Evolutionary conservation across 2,888 invertebrate genomes (phyloP).

Genomic region (Hyppa rectilinea): DNA sequence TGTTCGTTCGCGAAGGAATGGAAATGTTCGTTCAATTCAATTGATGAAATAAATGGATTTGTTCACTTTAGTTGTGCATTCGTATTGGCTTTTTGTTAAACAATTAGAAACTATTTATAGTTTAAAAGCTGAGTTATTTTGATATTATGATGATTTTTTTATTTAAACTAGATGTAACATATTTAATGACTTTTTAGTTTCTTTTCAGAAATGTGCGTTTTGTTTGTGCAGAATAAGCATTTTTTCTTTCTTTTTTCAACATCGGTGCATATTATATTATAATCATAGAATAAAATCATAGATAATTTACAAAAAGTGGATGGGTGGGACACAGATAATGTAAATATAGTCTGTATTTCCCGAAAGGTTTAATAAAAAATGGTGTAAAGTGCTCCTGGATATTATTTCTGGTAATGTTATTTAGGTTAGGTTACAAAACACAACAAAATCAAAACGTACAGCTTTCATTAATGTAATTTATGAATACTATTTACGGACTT

Average conservation of each 20-base stretch:
- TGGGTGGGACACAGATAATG: neutral
- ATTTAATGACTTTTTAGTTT: too few species aligned
- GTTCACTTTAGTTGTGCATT: slow-evolving; percentile 46
- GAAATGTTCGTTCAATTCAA: slow-evolving; percentile 57
- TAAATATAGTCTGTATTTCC: too few species aligned
- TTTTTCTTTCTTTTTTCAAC: too few species aligned
- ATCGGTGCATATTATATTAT: too few species aligned
- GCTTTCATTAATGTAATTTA: neutral
- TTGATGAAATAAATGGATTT: slow-evolving; percentile 50
- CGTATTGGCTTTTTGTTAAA: slow-evolving; percentile 24
- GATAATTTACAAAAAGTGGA: neutral
- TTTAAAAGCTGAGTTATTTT: neutral
- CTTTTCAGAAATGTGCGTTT: too few species aligned
- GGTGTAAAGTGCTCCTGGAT: neutral
- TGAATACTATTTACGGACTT: neutral
- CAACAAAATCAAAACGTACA: neutral
- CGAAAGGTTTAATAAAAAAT: too few species aligned
- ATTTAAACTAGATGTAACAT: too few species aligned
- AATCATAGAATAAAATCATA: too few species aligned
- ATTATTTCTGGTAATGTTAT: neutral
- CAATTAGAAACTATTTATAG: neutral
- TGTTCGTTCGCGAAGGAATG: slow-evolving; percentile 58
- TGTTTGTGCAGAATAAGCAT: too few species aligned
- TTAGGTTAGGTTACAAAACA: too few species aligned
- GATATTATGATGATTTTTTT: neutral